These are phyloP conservation scores for Crenichthys baileyi DNA, from an alignment of 2,797 vertebrate species.

Conservation along the genomic window DNA sequence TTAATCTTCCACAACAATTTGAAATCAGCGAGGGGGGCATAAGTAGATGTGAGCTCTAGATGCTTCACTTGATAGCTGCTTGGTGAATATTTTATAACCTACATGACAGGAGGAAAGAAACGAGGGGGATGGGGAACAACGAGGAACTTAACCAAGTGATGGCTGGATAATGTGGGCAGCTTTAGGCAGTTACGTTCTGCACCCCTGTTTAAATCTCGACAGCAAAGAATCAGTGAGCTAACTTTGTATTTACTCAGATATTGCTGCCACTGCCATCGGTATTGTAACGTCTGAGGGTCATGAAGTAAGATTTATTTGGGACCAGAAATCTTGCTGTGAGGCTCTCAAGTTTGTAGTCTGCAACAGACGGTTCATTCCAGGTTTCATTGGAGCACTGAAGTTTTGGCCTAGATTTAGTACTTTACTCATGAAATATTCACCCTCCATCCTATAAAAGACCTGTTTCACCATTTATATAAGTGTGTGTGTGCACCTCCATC, in stretches of 20 bases:
- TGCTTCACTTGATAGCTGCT: slow-evolving; percentile 60
- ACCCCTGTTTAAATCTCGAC: neutral
- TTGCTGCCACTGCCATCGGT: neutral
- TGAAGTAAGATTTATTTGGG: neutral
- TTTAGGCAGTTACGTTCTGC: neutral
- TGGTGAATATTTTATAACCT: slow-evolving; percentile 81
- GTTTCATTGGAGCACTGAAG: slow-evolving; percentile 26
- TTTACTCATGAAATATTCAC: slow-evolving; percentile 77
- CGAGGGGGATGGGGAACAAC: slow-evolving; percentile 51
- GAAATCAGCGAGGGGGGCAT: slow-evolving; percentile 31
- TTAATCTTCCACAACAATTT: slow-evolving; percentile 20
- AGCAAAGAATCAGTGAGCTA: neutral
- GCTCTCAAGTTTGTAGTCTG: slow-evolving; percentile 17
- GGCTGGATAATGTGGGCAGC: slow-evolving; percentile 29
- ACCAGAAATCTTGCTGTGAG: neutral
- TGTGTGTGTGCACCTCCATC: neutral
- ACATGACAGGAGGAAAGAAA: slow-evolving; percentile 55
- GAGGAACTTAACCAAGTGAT: slow-evolving; percentile 35
- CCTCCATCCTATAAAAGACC: slow-evolving; percentile 45
- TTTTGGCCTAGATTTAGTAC: slow-evolving; percentile 70
- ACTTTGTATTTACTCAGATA: neutral
- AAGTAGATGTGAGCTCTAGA: slow-evolving; percentile 43
- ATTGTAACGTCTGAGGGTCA: neutral
- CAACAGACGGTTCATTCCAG: slow-evolving; percentile 17
- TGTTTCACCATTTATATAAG: slow-evolving; percentile 58